phyloP scores from a whole-genome alignment of 64 coral and sea anemone genomes.

The Trachythela sp. region DNA sequence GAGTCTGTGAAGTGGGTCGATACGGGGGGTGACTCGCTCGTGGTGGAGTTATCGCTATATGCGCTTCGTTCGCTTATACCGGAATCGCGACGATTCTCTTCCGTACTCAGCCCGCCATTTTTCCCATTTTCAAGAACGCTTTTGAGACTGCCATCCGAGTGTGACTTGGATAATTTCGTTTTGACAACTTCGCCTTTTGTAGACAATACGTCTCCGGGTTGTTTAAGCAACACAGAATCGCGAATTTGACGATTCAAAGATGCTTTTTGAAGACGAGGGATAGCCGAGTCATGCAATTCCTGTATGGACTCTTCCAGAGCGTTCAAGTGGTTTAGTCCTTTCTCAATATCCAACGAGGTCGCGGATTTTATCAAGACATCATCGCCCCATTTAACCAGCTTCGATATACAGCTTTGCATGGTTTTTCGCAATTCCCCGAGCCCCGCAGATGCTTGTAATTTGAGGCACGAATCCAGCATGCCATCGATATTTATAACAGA shows the following conservation, averaged over 20 bases:
- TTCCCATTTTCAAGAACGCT: slow-evolving; percentile 47
- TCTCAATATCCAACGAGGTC: slow-evolving; percentile 60
- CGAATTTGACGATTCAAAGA: slow-evolving; percentile 90
- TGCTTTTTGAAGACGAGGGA: slow-evolving; percentile 77
- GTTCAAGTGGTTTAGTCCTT: slow-evolving; percentile 74
- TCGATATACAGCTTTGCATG: slow-evolving; percentile 72
- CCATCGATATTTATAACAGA: slow-evolving; percentile 91
- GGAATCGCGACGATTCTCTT: slow-evolving; percentile 65
- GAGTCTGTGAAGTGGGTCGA: slow-evolving; percentile 46
- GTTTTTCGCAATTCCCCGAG: slow-evolving; percentile 59
- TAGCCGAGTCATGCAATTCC: slow-evolving; percentile 64
- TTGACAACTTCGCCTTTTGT: neutral
- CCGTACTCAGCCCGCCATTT: neutral
- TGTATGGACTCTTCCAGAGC: slow-evolving; percentile 59
- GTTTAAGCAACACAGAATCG: slow-evolving; percentile 81
- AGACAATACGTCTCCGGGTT: neutral
- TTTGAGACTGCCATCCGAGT: slow-evolving; percentile 62
- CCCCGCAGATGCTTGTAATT: slow-evolving; percentile 59
- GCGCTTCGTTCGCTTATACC: slow-evolving; percentile 91
- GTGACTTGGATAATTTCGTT: neutral
- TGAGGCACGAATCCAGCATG: slow-evolving; percentile 82
- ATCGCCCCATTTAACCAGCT: slow-evolving; percentile 79
- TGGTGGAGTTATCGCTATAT: slow-evolving; percentile 4
- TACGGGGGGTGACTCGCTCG: slow-evolving; percentile 60
- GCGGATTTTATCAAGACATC: slow-evolving; percentile 69